Evolutionary conservation across 2,797 vertebrate species (phyloP).

Genomic region (Anguilla pacifica): DNA sequence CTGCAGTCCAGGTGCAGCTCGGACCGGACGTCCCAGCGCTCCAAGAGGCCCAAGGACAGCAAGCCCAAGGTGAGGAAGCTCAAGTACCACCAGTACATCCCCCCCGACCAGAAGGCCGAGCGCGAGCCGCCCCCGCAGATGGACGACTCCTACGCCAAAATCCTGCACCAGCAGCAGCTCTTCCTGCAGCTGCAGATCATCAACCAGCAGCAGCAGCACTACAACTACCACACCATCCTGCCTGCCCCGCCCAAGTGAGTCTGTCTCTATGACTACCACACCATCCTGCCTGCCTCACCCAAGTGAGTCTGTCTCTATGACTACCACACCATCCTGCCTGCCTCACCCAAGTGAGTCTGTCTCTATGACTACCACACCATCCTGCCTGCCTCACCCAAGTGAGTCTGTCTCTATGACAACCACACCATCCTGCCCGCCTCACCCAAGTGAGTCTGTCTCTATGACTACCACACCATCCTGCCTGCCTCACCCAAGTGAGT

Average conservation of each 20-base stretch:
- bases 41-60: conserved; percentile 86
- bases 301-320: too few species aligned
- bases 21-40: conserved; percentile 77
- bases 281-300: too few species aligned
- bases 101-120: conserved; percentile 89
- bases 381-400: too few species aligned
- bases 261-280: too few species aligned
- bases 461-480: too few species aligned
- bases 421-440: too few species aligned
- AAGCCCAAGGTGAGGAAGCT: conserved; percentile 92
- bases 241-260: conserved; percentile 83
- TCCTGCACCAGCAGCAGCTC: conserved; percentile 91
- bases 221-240: conserved; percentile 85
- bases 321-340: too few species aligned
- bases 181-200: conserved; percentile 93
- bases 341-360: too few species aligned
- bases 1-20: conserved; percentile 76
- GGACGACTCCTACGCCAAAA: conserved; percentile 86
- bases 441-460: too few species aligned
- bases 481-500: too few species aligned
- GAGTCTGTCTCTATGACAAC: too few species aligned
- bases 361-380: too few species aligned
- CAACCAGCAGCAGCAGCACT: conserved; percentile 88
- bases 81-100: conserved; percentile 95
- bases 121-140: conserved; percentile 81